These are phyloP conservation scores for Zeus faber DNA, from an alignment of 2,113 vertebrate species.

Conservation along the genomic window DNA sequence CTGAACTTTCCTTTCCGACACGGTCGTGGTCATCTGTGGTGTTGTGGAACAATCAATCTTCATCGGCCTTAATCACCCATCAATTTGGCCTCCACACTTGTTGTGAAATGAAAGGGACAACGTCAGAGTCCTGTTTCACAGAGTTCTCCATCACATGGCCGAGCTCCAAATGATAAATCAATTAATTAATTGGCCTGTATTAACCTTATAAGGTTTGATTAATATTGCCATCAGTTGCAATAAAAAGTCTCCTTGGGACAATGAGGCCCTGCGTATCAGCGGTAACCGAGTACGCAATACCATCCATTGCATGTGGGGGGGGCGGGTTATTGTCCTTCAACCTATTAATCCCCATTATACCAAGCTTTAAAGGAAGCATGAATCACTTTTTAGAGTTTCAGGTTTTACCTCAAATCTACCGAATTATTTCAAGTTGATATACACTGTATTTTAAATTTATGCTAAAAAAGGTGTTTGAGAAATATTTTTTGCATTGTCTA, in stretches of 20 bases:
- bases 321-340: constrained; percentile 19
- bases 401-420: not conserved
- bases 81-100: constrained; percentile 57
- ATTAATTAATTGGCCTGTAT: constrained; percentile 66
- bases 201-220: constrained; percentile 67
- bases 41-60: constrained; percentile 63
- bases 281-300: constrained; percentile 8
- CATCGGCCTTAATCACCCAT: constrained; percentile 57
- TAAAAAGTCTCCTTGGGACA: constrained; percentile 60
- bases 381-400: not conserved
- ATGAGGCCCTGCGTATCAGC: constrained; percentile 28
- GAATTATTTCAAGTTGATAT: not conserved
- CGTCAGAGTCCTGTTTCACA: constrained; percentile 49
- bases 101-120: constrained; percentile 62
- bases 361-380: constrained; percentile 2
- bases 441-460: too few species aligned
- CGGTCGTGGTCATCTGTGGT: constrained; percentile 30
- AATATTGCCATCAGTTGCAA: constrained; percentile 64
- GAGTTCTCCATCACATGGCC: constrained; percentile 39
- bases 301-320: constrained; percentile 19
- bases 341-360: constrained; percentile 18
- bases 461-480: too few species aligned
- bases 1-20: too few species aligned
- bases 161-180: constrained; percentile 57
- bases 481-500: too few species aligned